Conservation (phyloP, 2,888 invertebrate species). For the Stomorhina lunata region DNA sequence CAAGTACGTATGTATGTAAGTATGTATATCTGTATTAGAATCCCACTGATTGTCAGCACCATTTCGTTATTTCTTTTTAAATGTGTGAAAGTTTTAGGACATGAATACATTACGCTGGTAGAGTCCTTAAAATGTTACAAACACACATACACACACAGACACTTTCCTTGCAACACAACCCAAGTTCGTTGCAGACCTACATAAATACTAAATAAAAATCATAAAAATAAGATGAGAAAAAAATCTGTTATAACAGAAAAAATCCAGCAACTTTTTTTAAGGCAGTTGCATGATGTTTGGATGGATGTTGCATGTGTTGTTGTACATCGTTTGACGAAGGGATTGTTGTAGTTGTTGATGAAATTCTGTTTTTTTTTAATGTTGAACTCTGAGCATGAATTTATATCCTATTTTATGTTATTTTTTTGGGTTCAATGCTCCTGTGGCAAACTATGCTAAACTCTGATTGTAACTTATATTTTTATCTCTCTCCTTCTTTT, state of each 20-base stretch:
- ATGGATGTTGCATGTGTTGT: slow-evolving; percentile 18
- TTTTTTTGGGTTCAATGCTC: slow-evolving; percentile 58
- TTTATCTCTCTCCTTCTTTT: not conserved
- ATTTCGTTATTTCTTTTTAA: too few relatives aligned
- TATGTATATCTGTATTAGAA: too few relatives aligned
- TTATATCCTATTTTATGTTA: slow-evolving; percentile 50
- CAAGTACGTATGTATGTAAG: too few relatives aligned
- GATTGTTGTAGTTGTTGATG: not conserved
- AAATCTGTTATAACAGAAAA: not conserved
- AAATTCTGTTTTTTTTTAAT: not conserved
- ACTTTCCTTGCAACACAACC: too few relatives aligned
- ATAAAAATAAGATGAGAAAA: not conserved
- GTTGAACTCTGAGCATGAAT: slow-evolving; percentile 35
- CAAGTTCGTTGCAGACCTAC: not conserved
- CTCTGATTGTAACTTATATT: slow-evolving; percentile 11
- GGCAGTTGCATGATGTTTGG: not conserved
- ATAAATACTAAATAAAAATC: not conserved
- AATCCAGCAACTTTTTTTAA: not conserved
- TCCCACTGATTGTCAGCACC: too few relatives aligned
- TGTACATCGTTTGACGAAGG: not conserved
- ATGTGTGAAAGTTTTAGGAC: too few relatives aligned
- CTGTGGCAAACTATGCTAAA: slow-evolving; percentile 46
- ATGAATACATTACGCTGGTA: too few relatives aligned
- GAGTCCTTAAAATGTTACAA: not conserved
- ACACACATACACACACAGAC: not conserved